Conservation (phyloP, 2,113 vertebrate species). For the Megaceryle maxima region DNA sequence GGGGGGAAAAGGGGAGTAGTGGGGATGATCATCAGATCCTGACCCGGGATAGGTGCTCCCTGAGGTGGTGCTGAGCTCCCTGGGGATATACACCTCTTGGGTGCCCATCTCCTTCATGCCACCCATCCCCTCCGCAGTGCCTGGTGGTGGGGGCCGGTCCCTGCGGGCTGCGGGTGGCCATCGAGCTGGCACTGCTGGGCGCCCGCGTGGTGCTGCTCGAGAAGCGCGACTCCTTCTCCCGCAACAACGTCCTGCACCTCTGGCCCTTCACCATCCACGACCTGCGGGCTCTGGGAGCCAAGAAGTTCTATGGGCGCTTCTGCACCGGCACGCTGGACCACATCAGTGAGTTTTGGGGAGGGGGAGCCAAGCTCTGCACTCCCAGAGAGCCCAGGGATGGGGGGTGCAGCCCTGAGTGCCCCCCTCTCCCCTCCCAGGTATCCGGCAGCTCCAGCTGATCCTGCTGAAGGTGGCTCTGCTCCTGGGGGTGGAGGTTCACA, state of each 20-base stretch:
- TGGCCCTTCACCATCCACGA: slow-evolving; percentile 95
- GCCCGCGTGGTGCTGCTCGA: slow-evolving; percentile 89
- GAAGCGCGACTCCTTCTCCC: slow-evolving; percentile 87
- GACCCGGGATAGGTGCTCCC: background rate
- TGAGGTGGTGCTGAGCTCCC: background rate
- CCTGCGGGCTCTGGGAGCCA: slow-evolving; percentile 86
- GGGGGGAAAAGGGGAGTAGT: accelerated
- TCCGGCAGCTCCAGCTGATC: slow-evolving; percentile 93
- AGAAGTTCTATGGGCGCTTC: slow-evolving; percentile 94
- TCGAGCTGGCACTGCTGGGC: slow-evolving; percentile 89
- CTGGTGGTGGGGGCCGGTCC: slow-evolving; percentile 91
- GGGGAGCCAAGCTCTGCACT: accelerated
- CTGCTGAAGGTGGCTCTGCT: slow-evolving; percentile 89
- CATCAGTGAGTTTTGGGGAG: slow-evolving; percentile 82
- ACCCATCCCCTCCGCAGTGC: slow-evolving; percentile 72
- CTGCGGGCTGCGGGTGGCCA: slow-evolving; percentile 88
- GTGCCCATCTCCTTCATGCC: accelerated
- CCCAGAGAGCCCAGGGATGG: accelerated
- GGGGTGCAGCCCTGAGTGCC: background rate
- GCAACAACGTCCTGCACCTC: slow-evolving; percentile 96
- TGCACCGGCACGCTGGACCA: slow-evolving; percentile 90
- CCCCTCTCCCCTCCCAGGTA: slow-evolving; percentile 74
- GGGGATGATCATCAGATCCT: background rate
- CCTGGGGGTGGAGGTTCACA: slow-evolving; percentile 90
- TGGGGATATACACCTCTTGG: no score